Percentiles rank a stretch among this genome's conserved stretches.
phyloP scores from a whole-genome alignment of 2,888 invertebrate species.

The Drosophila seclusa region DNA sequence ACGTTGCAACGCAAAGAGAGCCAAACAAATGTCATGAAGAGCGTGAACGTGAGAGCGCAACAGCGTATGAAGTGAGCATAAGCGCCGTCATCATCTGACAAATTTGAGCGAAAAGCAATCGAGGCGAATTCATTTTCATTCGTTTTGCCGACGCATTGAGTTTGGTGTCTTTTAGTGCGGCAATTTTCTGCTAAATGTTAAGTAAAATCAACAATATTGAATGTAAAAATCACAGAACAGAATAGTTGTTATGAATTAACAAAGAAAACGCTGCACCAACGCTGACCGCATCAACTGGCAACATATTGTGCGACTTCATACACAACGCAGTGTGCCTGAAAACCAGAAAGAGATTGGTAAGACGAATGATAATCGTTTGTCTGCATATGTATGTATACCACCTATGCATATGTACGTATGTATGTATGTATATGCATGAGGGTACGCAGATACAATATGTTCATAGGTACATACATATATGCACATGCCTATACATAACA shows the following conservation, averaged over 20 bases:
- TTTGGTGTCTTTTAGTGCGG: constrained; percentile 48
- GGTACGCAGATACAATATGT: constrained; percentile 37
- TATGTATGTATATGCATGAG: constrained; percentile 20
- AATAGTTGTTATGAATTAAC: constrained; percentile 8
- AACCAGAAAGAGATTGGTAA: constrained; percentile 57
- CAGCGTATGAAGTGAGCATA: constrained; percentile 24
- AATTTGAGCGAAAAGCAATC: constrained; percentile 43
- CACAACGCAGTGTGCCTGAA: constrained; percentile 7
- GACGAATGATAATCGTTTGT: constrained; percentile 39
- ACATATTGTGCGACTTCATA: background rate
- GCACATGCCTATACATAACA: constrained; percentile 23
- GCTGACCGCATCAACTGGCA: background rate
- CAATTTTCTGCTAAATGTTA: constrained; percentile 40
- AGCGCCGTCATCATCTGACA: constrained; percentile 55
- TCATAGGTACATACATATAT: constrained; percentile 10
- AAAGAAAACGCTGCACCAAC: constrained; percentile 10
- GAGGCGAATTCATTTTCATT: constrained; percentile 66
- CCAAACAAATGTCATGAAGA: constrained; percentile 12
- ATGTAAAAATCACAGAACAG: constrained; percentile 28
- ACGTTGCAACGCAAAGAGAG: constrained; percentile 20
- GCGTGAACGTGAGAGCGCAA: constrained; percentile 8
- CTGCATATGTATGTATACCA: constrained; percentile 36
- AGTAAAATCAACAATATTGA: constrained; percentile 36
- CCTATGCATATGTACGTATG: constrained; percentile 5
- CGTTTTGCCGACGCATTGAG: constrained; percentile 63